phyloP scores from a whole-genome alignment of 1,140 invertebrate genomes.

The Musca domestica region DNA sequence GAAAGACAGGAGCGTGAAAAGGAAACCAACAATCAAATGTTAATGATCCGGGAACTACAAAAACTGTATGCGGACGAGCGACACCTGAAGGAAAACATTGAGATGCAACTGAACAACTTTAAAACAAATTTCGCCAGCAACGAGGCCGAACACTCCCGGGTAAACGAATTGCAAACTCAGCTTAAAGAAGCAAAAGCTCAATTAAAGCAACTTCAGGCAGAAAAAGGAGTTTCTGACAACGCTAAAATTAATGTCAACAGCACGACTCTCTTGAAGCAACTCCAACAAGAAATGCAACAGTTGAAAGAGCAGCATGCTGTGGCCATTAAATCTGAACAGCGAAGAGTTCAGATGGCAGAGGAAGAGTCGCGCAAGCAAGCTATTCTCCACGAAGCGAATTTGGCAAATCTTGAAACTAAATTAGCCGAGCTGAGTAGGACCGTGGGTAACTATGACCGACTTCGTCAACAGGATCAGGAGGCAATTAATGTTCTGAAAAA shows the following conservation, averaged over 20 bases:
- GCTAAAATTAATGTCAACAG: conserved; percentile 54
- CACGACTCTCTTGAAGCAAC: conserved; percentile 60
- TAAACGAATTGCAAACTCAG: conserved; percentile 61
- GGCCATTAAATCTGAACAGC: conserved; percentile 58
- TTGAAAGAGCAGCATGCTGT: conserved; percentile 69
- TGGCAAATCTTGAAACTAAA: conserved; percentile 72
- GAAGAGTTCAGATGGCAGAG: conserved; percentile 62
- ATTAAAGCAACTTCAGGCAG: conserved; percentile 58
- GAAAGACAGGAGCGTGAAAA: conserved; percentile 77
- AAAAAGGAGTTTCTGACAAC: conserved; percentile 36
- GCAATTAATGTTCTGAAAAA: conserved; percentile 71
- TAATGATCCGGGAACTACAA: conserved; percentile 68
- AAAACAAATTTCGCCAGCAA: conserved; percentile 54
- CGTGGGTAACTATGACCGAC: conserved; percentile 75
- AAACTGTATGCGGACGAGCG: conserved; percentile 64
- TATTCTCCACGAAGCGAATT: conserved; percentile 71
- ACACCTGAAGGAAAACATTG: conserved; percentile 62
- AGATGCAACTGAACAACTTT: conserved; percentile 58
- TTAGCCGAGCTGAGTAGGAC: conserved; percentile 77
- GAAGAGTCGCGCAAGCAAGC: conserved; percentile 66
- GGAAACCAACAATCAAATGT: conserved; percentile 71
- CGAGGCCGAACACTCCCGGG: conserved; percentile 37
- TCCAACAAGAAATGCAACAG: conserved; percentile 70
- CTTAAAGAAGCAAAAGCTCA: conserved; percentile 65
- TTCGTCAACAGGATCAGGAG: conserved; percentile 70